These are phyloP conservation scores for Lymantria monacha DNA, from an alignment of 2,888 invertebrate genomes.

Conservation along the genomic window DNA sequence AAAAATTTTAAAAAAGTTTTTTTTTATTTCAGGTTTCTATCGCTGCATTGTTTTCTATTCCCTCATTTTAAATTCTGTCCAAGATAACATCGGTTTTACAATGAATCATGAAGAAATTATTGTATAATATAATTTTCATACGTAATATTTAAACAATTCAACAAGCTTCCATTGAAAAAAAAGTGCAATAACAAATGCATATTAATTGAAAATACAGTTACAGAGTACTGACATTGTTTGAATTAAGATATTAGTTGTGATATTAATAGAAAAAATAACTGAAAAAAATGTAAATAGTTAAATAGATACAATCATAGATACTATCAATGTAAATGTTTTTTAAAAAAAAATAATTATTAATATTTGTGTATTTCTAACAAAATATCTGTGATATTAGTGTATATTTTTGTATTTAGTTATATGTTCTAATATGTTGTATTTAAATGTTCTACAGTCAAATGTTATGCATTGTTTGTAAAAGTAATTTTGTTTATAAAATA, in stretches of 20 bases:
- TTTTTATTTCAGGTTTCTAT: conserved; percentile 88
- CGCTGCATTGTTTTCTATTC: conserved; percentile 94
- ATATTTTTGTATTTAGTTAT: conserved; percentile 42
- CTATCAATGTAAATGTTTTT: not conserved
- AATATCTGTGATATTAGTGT: conserved; percentile 72
- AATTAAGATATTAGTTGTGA: conserved; percentile 43
- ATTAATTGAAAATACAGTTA: conserved; percentile 10
- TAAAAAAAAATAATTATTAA: conserved; percentile 7
- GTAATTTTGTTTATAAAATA: conserved; percentile 75
- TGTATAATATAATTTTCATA: not conserved
- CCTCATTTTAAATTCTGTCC: conserved; percentile 93
- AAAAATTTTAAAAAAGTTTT: not conserved
- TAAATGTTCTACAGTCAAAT: conserved; percentile 57
- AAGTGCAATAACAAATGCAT: conserved; percentile 24
- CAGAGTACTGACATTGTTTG: conserved; percentile 9
- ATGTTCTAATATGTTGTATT: conserved; percentile 54
- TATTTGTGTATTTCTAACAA: conserved; percentile 38
- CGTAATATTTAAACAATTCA: not conserved
- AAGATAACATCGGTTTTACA: conserved; percentile 64
- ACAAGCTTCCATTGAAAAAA: conserved; percentile 25
- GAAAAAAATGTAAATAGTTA: conserved; percentile 6
- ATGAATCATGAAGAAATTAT: not conserved
- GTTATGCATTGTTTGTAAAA: conserved; percentile 67
- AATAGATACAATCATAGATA: conserved; percentile 22
- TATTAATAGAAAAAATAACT: conserved; percentile 38